Percentiles rank a stretch among this genome's conserved stretches.
Conservation (phyloP, 2,797 vertebrate genomes). For the Lateolabrax maculatus region DNA sequence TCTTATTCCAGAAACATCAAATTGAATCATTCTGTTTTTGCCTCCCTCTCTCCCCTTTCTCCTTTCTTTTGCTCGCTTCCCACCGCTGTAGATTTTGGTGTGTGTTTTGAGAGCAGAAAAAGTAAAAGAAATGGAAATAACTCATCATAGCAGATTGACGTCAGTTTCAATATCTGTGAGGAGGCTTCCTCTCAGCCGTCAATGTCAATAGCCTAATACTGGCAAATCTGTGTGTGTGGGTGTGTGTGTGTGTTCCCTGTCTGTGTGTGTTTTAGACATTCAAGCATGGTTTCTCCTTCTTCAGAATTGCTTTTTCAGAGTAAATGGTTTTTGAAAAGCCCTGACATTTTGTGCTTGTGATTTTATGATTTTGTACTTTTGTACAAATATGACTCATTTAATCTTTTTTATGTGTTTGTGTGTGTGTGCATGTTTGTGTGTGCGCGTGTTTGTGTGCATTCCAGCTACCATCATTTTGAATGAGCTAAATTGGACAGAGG, state of each 20-base stretch:
- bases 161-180: slow-evolving; percentile 48
- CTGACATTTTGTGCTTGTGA: slow-evolving; percentile 47
- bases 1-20: slow-evolving; percentile 54
- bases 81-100: slow-evolving; percentile 5
- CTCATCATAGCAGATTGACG: slow-evolving; percentile 42
- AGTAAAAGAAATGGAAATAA: slow-evolving; percentile 12
- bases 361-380: slow-evolving; percentile 43
- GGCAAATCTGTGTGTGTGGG: slow-evolving; percentile 16
- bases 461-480: slow-evolving; percentile 95
- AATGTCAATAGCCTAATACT: slow-evolving; percentile 27
- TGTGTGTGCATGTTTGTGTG: slow-evolving; percentile 27
- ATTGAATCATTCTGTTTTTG: slow-evolving; percentile 40
- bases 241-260: slow-evolving; percentile 10
- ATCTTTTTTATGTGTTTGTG: slow-evolving; percentile 16
- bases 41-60: background rate
- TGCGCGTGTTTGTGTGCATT: slow-evolving; percentile 50
- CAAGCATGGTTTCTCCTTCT: background rate
- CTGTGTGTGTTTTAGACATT: background rate
- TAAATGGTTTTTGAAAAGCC: slow-evolving; percentile 41
- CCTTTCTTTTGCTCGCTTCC: slow-evolving; percentile 6
- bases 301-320: slow-evolving; percentile 23
- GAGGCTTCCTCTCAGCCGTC: slow-evolving; percentile 37
- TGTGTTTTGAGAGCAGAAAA: slow-evolving; percentile 20
- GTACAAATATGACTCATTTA: slow-evolving; percentile 35
- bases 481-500: slow-evolving; percentile 96